phyloP scores from a whole-genome alignment of 2,888 invertebrate species.

The Marasmarcha lunaedactyla region DNA sequence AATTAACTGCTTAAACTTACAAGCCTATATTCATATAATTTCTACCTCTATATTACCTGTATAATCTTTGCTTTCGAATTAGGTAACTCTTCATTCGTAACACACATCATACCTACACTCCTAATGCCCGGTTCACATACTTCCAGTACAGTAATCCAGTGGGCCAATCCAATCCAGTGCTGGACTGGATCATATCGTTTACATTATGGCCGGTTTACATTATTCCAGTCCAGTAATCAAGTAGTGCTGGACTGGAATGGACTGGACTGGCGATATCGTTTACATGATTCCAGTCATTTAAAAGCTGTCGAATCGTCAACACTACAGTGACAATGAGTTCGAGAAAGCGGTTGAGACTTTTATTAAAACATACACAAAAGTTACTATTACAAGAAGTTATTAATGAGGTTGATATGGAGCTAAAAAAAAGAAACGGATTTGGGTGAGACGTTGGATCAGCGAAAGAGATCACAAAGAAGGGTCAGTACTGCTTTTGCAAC shows the following conservation, averaged over 20 bases:
- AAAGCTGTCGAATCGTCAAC: constrained; percentile 16
- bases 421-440: constrained; percentile 14
- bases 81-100: no score
- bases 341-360: no score
- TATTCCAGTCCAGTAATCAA: constrained; percentile 15
- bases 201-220: constrained; percentile 9
- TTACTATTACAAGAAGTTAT: constrained; percentile 11
- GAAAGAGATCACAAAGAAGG: constrained; percentile 16
- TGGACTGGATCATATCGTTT: constrained; percentile 10
- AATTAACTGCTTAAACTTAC: no score
- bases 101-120: no score
- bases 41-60: no score
- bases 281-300: no score
- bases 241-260: no score
- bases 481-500: constrained; percentile 13
- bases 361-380: constrained; percentile 14
- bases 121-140: constrained; percentile 8
- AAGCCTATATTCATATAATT: no score
- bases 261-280: no score
- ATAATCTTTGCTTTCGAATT: no score
- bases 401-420: constrained; percentile 10
- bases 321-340: constrained; percentile 17
- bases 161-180: constrained; percentile 10
- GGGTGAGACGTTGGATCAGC: no score
- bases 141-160: constrained; percentile 8